These are phyloP conservation scores for Hypsopygia costalis DNA, from an alignment of 2,888 invertebrate species.

Conservation along the genomic window DNA sequence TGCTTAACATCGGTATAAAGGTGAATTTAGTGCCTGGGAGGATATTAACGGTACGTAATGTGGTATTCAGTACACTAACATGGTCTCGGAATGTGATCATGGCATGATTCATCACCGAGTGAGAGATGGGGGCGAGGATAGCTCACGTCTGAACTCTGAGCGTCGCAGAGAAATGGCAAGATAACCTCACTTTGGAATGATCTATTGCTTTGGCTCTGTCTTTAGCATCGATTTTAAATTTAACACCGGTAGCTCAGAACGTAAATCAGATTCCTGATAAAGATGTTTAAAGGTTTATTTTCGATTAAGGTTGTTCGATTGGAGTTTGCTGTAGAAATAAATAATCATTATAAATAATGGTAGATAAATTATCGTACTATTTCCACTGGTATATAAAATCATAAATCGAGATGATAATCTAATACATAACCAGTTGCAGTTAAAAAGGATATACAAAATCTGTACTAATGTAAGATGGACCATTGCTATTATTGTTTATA, in stretches of 20 bases:
- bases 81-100: conserved; percentile 49
- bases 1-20: conserved; percentile 45
- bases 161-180: conserved; percentile 6
- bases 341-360: too few relatives aligned
- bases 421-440: too few relatives aligned
- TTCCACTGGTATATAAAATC: too few relatives aligned
- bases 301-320: too few relatives aligned
- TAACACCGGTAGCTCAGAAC: not conserved
- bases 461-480: too few relatives aligned
- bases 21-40: conserved; percentile 44
- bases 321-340: too few relatives aligned
- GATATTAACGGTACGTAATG: conserved; percentile 59
- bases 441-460: too few relatives aligned
- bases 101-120: conserved; percentile 49
- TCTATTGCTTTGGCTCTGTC: conserved; percentile 2
- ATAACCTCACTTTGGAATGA: conserved; percentile 10
- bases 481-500: too few relatives aligned
- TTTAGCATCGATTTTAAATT: conserved; percentile 6
- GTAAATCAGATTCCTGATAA: conserved; percentile 8
- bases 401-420: too few relatives aligned
- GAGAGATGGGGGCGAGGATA: conserved; percentile 26
- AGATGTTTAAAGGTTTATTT: conserved; percentile 1
- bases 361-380: too few relatives aligned
- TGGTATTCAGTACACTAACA: conserved; percentile 35
- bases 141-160: conserved; percentile 11